Evolutionary conservation across 2,113 vertebrate genomes (phyloP).

Genomic region (Stomatorhinus ivindoensis): DNA sequence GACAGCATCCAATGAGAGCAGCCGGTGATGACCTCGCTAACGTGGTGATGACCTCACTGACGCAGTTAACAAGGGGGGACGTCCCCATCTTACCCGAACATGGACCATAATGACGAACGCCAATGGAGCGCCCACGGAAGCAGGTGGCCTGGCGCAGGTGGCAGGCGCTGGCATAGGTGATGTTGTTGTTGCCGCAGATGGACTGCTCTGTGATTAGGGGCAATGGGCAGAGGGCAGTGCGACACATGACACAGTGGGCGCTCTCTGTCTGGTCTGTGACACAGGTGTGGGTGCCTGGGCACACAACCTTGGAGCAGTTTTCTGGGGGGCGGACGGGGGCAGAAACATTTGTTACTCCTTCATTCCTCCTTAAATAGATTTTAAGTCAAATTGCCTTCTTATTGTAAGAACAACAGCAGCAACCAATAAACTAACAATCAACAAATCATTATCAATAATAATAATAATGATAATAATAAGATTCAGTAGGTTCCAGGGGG

Average conservation of each 20-base stretch:
- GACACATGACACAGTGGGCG: slow-evolving; percentile 88
- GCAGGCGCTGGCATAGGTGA: slow-evolving; percentile 87
- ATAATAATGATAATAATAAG: not conserved
- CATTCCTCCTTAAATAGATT: not conserved
- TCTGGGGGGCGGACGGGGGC: slow-evolving; percentile 55
- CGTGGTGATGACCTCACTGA: not conserved
- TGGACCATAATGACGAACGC: slow-evolving; percentile 78
- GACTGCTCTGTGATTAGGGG: slow-evolving; percentile 67
- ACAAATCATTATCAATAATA: not conserved
- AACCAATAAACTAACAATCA: not conserved
- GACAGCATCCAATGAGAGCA: not conserved
- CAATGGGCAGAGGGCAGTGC: slow-evolving; percentile 74
- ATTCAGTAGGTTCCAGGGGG: not conserved
- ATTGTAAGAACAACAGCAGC: not conserved
- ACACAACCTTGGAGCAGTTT: slow-evolving; percentile 85
- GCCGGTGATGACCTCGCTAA: not conserved
- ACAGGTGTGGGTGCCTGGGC: slow-evolving; percentile 83
- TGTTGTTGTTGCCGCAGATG: slow-evolving; percentile 89
- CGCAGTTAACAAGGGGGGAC: not conserved
- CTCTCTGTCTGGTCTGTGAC: slow-evolving; percentile 93
- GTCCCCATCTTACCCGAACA: slow-evolving; percentile 68
- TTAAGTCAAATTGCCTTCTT: not conserved
- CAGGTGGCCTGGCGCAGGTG: slow-evolving; percentile 92
- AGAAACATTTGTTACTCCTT: not conserved
- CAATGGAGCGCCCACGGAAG: slow-evolving; percentile 88